phyloP scores from a whole-genome alignment of 1,140 invertebrate genomes.

The Orius insidiosus region DNA sequence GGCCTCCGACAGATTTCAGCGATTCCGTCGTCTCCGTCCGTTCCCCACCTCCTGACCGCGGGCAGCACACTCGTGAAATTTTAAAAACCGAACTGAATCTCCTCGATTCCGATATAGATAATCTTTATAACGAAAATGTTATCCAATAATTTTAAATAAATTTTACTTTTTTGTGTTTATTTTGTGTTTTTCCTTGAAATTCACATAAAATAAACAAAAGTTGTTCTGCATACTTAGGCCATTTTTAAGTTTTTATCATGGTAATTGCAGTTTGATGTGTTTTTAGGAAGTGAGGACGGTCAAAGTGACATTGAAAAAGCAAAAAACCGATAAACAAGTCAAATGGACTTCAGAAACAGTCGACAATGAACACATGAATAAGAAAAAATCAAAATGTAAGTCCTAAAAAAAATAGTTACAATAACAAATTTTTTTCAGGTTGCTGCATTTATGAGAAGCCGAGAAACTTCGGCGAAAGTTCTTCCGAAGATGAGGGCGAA shows the following conservation, averaged over 20 bases:
- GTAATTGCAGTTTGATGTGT: conserved; percentile 13
- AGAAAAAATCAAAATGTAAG: conserved; percentile 89
- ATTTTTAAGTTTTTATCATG: too few species aligned
- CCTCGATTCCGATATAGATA: conserved; percentile 36
- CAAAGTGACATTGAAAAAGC: conserved; percentile 51
- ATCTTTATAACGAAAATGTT: conserved; percentile 26
- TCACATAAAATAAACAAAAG: conserved; percentile 1
- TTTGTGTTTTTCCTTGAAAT: background rate
- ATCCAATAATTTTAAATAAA: conserved; percentile 23
- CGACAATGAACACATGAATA: conserved; percentile 83
- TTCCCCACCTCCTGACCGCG: conserved; percentile 63
- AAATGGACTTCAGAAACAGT: conserved; percentile 75
- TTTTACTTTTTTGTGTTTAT: background rate
- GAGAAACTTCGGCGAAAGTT: conserved; percentile 60
- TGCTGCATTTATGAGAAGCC: conserved; percentile 81
- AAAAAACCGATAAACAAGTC: conserved; percentile 59
- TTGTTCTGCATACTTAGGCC: too few species aligned
- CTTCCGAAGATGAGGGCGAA: conserved; percentile 61
- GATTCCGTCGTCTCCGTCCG: conserved; percentile 47
- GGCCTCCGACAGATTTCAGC: conserved; percentile 68
- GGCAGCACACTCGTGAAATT: conserved; percentile 71
- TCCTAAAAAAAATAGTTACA: conserved; percentile 10
- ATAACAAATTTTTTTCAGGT: conserved; percentile 34
- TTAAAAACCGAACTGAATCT: conserved; percentile 53
- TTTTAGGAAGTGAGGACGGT: conserved; percentile 41